A percentile compares a stretch with the other conserved stretches of the same genome.
These are phyloP conservation scores for Muscicapa adusta DNA, from an alignment of 2,113 vertebrate genomes.

Conservation along the genomic window DNA sequence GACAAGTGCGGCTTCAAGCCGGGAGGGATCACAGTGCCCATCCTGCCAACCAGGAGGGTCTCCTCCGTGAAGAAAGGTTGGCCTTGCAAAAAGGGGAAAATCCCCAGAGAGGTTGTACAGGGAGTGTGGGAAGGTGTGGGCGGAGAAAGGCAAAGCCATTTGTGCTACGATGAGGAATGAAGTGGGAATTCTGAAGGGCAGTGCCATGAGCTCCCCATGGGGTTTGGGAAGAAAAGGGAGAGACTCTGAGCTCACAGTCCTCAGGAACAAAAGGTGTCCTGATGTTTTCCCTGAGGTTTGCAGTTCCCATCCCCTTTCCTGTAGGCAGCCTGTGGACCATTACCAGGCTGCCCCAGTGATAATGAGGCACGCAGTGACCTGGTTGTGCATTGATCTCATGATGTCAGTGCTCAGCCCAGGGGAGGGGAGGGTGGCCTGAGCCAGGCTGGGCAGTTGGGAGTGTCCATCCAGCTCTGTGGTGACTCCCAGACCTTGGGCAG, in stretches of 20 bases:
- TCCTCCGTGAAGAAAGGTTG: conserved; percentile 88
- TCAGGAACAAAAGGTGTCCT: not conserved
- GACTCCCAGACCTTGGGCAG: not conserved
- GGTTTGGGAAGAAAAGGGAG: not conserved
- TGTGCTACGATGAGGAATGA: rapidly evolving
- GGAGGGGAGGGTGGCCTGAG: not conserved
- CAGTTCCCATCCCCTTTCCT: not conserved
- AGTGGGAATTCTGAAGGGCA: not conserved
- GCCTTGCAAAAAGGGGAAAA: not conserved
- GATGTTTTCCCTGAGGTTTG: not conserved
- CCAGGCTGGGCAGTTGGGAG: not conserved
- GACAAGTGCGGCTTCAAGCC: conserved; percentile 75
- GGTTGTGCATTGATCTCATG: not conserved
- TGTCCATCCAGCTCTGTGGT: not conserved
- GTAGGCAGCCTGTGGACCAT: not conserved
- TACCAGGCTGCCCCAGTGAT: not conserved
- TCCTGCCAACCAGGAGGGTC: conserved; percentile 81
- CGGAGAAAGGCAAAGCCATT: not conserved
- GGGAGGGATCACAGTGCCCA: conserved; percentile 77
- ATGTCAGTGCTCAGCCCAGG: rapidly evolving
- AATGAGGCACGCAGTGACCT: rapidly evolving
- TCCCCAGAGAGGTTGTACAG: not conserved
- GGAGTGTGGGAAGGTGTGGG: not conserved
- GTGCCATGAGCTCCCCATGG: not conserved
- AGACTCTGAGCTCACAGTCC: not conserved